A percentile compares a stretch with the other conserved stretches of the same genome.
Conservation (phyloP, 2,888 invertebrate species). For the Heliconius sara region DNA sequence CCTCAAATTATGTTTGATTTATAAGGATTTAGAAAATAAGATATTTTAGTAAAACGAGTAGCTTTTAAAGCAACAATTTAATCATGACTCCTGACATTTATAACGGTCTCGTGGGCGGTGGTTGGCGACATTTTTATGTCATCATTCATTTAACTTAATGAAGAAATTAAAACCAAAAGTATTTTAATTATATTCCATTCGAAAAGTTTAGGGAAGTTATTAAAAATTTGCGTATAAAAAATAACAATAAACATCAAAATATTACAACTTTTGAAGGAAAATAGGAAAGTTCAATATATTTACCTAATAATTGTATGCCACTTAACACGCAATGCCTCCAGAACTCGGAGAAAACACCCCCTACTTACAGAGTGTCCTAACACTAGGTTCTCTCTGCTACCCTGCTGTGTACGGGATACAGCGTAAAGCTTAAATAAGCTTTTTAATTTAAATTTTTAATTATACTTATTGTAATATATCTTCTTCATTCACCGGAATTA, state of each 20-base stretch:
- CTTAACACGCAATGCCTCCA: too few species aligned
- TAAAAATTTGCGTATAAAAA: neutral
- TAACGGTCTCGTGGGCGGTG: conserved; percentile 12
- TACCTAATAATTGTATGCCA: too few species aligned
- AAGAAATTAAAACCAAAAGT: neutral
- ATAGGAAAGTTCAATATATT: too few species aligned
- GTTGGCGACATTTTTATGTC: conserved; percentile 1
- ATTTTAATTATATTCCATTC: neutral
- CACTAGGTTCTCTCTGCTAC: too few species aligned
- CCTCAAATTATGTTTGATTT: neutral
- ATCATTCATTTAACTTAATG: neutral
- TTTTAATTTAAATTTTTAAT: too few species aligned
- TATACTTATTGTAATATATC: too few species aligned
- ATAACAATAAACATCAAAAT: neutral
- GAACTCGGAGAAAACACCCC: too few species aligned
- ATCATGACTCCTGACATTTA: conserved; percentile 25
- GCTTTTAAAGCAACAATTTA: conserved; percentile 3
- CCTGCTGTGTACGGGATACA: too few species aligned
- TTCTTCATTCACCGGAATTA: too few species aligned
- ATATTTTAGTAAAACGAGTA: conserved; percentile 13
- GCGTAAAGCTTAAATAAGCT: too few species aligned
- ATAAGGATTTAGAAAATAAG: conserved; percentile 12
- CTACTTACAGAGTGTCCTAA: too few species aligned
- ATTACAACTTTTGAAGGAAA: neutral
- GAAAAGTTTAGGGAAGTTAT: neutral